Evolutionary conservation across 2,797 vertebrate species (phyloP), one percentile per base, ranked within the genome.

Genomic region (Chloroceryle inda): DNA sequence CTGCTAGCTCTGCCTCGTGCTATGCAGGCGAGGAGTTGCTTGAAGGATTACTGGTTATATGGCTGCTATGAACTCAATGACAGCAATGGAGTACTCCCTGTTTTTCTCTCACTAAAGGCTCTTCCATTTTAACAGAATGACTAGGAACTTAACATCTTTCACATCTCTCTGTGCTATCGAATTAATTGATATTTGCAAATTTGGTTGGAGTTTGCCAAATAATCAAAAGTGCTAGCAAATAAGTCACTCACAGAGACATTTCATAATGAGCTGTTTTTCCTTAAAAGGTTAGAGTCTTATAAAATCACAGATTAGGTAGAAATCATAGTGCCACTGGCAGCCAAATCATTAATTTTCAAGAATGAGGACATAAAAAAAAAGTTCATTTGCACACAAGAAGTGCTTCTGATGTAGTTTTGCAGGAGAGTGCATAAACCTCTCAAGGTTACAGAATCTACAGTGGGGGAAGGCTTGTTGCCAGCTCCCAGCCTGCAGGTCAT

Each of bases 181-280:
- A 72, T 68, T 31, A 38, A 13, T 37, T 85, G 27, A 23, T 92
- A 85, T 58, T 94, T 91, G n/a, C 44, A 94, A 89, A 74, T 78
- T 64, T 71, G 13, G 10, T 37, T 71, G 55, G 16, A 50, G 38
- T 40, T 88, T 45, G 40, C 47, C 23, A 83, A 80, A 76, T 76
- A 68, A 27, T 38, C 7, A 63, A 72, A 91, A 88, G 35, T 89
- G 21, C n/a, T 50, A 72, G 45, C n/a, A 85, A 88, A 24, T 24
- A 45, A 73, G 16, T 69, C 68, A 83, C 50, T 76, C 75, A 68
- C 69, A 80, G 53, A 10, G 26, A 86, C 40, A 62, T 7, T 4
- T 79, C 67, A 91, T 89, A 56, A 67, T 1, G 3, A 76, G 77
- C 62, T 53, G 14, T 84, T 14, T 78, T 92, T 76, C 88, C 55